Percentiles rank a stretch among this genome's conserved stretches.
These are phyloP conservation scores for Nibea coibor DNA, from an alignment of 2,113 vertebrate genomes.

Conservation along the genomic window DNA sequence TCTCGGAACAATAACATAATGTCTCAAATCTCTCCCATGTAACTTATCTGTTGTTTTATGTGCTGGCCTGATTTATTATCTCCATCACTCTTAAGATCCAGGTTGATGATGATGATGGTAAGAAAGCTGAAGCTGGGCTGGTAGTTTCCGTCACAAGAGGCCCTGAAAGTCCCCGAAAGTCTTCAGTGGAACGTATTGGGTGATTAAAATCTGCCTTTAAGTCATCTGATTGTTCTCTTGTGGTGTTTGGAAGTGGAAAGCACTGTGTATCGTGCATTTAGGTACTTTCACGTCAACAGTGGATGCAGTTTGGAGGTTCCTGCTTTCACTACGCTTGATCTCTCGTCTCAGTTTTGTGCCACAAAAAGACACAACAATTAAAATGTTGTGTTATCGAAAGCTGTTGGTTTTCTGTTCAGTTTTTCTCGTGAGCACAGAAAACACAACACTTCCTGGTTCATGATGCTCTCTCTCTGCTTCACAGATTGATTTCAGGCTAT, in stretches of 20 bases:
- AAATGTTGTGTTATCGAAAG: not conserved
- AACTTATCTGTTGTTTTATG: too few relatives aligned
- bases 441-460: not conserved
- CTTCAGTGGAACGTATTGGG: not conserved
- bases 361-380: not conserved
- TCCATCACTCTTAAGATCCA: not conserved
- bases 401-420: not conserved
- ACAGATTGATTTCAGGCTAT: conserved; percentile 22
- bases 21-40: not conserved
- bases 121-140: too few relatives aligned
- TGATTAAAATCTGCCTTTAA: not conserved
- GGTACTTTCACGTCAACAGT: not conserved
- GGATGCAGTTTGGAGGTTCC: not conserved
- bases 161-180: conserved; percentile 4
- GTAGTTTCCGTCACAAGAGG: not conserved
- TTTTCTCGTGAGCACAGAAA: not conserved
- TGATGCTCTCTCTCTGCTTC: not conserved
- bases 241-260: not conserved
- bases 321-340: not conserved
- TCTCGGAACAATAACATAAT: not conserved
- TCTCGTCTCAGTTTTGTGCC: not conserved
- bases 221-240: not conserved
- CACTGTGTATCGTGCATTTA: not conserved
- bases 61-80: not conserved
- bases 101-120: not conserved